phyloP scores from a whole-genome alignment of 2,797 vertebrate species.

The Gymnodraco acuticeps region DNA sequence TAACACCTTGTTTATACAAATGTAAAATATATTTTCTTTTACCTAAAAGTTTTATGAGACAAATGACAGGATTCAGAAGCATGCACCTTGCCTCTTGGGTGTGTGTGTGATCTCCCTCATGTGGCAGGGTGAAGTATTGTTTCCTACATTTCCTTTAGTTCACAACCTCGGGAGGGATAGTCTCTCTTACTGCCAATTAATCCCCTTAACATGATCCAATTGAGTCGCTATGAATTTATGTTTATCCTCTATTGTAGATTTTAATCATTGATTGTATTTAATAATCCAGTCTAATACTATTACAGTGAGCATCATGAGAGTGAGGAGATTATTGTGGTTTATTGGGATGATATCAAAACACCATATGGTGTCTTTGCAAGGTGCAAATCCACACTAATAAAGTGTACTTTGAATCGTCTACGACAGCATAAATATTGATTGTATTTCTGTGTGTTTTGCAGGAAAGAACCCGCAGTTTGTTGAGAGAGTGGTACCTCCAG shows the following conservation, averaged over 20 bases:
- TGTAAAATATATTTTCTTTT: too few species aligned
- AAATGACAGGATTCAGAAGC: background rate
- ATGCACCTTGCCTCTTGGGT: background rate
- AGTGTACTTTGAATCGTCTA: background rate
- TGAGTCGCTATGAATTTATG: slow-evolving; percentile 54
- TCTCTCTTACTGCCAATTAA: slow-evolving; percentile 57
- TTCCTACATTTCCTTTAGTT: slow-evolving; percentile 31
- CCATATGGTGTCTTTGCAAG: slow-evolving; percentile 12
- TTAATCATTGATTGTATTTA: slow-evolving; percentile 52
- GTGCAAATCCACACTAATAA: background rate
- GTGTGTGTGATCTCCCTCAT: slow-evolving; percentile 49
- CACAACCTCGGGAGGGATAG: slow-evolving; percentile 39
- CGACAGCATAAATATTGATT: background rate
- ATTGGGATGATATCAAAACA: slow-evolving; percentile 48
- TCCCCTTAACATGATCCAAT: slow-evolving; percentile 76
- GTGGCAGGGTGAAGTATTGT: slow-evolving; percentile 48
- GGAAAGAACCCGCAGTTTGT: slow-evolving; percentile 87
- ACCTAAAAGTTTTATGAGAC: too few species aligned
- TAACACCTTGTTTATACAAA: background rate
- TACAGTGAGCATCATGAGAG: slow-evolving; percentile 44
- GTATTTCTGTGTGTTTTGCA: slow-evolving; percentile 40
- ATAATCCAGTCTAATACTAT: slow-evolving; percentile 69
- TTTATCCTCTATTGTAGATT: slow-evolving; percentile 35
- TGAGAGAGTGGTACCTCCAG: slow-evolving; percentile 89
- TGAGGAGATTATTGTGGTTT: slow-evolving; percentile 60